Conservation (phyloP, 2,113 vertebrate species). For the Hassar affinis region DNA sequence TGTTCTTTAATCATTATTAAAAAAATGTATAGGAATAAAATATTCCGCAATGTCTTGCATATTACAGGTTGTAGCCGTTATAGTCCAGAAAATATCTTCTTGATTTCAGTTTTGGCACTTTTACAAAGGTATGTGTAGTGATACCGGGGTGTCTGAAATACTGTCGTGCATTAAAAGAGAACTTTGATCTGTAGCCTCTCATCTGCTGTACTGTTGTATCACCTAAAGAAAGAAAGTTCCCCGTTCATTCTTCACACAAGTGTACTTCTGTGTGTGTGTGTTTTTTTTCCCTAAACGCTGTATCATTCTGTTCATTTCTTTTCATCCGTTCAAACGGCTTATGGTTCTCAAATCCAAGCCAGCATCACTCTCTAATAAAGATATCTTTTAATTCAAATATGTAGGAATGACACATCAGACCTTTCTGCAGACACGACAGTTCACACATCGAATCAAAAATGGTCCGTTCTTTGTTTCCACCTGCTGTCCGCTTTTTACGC, state of each 20-base stretch:
- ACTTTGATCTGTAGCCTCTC: slow-evolving; percentile 48
- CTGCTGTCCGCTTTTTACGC: slow-evolving; percentile 17
- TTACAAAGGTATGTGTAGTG: slow-evolving; percentile 1
- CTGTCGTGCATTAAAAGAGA: slow-evolving; percentile 41
- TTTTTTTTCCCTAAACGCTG: background rate
- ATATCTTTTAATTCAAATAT: slow-evolving; percentile 21
- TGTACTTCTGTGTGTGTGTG: background rate
- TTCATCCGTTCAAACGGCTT: background rate
- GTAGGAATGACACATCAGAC: slow-evolving; percentile 6
- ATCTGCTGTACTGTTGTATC: slow-evolving; percentile 49
- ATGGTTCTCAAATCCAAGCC: slow-evolving; percentile 6
- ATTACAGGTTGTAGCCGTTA: background rate
- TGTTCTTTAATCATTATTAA: background rate
- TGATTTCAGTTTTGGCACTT: background rate
- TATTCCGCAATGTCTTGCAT: background rate
- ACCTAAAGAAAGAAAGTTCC: slow-evolving; percentile 32
- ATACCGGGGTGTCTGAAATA: slow-evolving; percentile 18
- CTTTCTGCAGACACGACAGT: background rate
- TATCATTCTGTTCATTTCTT: background rate
- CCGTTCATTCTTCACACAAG: slow-evolving; percentile 32
- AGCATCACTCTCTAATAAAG: slow-evolving; percentile 21
- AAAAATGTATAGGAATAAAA: background rate
- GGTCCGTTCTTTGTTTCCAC: slow-evolving; percentile 14
- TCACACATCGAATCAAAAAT: background rate
- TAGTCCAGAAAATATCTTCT: background rate